Base-by-base conservation (phyloP, 2,797 vertebrate species). In the Sebastes baramenuke region DNA sequence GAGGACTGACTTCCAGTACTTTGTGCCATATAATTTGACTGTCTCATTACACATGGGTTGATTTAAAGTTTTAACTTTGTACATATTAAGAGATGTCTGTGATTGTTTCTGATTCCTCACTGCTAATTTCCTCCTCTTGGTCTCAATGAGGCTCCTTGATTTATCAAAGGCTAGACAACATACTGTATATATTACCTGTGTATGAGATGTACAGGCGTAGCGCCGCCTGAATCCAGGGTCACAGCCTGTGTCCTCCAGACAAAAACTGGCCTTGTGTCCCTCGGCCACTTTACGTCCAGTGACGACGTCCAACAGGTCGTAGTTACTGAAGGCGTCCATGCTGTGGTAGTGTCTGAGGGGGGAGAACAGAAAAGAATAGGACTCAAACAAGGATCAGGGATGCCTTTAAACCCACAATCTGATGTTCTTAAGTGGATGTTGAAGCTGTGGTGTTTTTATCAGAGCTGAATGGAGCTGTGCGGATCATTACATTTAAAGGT, bases 201-300 rank as follows among this genome's bases (percentile, higher is more conserved):
- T 97, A 61, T 97, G 96, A 61, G 95, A 87, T 0, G 97, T 97
- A 68, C 97, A 97, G 52, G 97, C 97, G 0, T 96, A 97, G 70
- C 96, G 93, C 0, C 97, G 92, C 22, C 92, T 94, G 89, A 96
- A 85, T 25, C 96, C 96, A 0, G 90, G 30, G 8, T 96, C 96
- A 66, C 97, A 97, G 61, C 89, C 92, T 0, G 97, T 97, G 89
- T 97, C 97, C 87, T 97, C 97, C 75, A 97, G 90, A 81, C 97
- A 97, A 90, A 97, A 97, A 84, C 97, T 97, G 86, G 97, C 97
- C 82, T 97, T 97, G 91, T 97, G 97, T 29, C 97, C 97, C 65
- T 97, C 96, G 0, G 97, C 97, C 34, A 97, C 96, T 69, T 96
- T 97, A 1, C 49, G 88, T 29, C 95, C 94, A 0, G 93, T 93